These are phyloP conservation scores for Philaenus spumarius DNA, from an alignment of 1,140 invertebrate species.

Conservation along the genomic window DNA sequence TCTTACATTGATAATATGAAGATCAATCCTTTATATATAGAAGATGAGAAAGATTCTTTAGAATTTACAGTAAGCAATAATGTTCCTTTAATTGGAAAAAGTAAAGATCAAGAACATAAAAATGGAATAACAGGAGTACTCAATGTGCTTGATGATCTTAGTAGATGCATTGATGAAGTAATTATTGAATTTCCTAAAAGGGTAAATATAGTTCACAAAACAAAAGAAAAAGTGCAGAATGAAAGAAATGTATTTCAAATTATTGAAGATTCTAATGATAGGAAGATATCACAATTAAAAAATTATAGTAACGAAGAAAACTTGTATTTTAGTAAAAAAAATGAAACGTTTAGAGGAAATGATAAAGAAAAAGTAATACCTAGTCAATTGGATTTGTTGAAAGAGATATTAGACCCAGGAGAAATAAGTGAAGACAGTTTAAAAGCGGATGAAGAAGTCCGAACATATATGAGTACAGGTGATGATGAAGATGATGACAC, in stretches of 20 bases:
- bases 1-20: neutral
- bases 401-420: constrained; percentile 21
- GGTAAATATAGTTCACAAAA: neutral
- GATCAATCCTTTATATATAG: neutral
- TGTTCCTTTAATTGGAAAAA: no score
- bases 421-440: constrained; percentile 29
- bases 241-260: constrained; percentile 8
- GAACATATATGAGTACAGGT: constrained; percentile 28
- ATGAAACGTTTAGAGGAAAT: neutral
- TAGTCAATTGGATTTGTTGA: constrained; percentile 16
- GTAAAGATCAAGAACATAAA: neutral
- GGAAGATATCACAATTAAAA: no score
- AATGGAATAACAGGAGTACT: constrained; percentile 18
- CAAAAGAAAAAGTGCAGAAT: neutral
- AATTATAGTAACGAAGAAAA: no score
- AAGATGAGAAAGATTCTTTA: neutral
- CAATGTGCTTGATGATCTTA: constrained; percentile 23
- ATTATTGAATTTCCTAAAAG: constrained; percentile 16
- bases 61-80: no score
- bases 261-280: constrained; percentile 10
- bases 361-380: neutral
- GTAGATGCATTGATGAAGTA: constrained; percentile 24
- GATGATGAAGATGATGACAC: constrained; percentile 15
- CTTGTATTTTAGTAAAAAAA: neutral
- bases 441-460: constrained; percentile 29